A percentile compares a stretch with the other conserved stretches of the same genome.
Evolutionary conservation across 2,797 vertebrate genomes (phyloP).

Genomic region (Gobionotothen gibberifrons): DNA sequence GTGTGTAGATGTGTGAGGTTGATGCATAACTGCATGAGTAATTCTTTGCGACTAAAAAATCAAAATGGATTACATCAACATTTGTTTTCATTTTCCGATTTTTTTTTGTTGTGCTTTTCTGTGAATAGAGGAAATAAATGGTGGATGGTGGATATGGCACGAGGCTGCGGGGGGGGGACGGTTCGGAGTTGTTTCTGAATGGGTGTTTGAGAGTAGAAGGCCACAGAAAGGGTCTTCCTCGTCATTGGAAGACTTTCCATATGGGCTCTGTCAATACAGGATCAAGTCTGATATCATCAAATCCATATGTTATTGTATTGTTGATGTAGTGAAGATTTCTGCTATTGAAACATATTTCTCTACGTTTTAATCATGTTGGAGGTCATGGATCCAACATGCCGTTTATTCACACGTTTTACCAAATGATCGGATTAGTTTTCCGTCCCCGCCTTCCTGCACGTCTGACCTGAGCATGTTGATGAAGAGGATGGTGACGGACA

Average conservation of each 20-base stretch:
- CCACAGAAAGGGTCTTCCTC: slow-evolving; percentile 47
- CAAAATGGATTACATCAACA: slow-evolving; percentile 75
- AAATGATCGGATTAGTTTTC: neutral
- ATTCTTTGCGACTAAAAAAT: slow-evolving; percentile 72
- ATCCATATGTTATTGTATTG: neutral
- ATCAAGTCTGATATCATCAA: no score
- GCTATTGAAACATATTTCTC: no score
- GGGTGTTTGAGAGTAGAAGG: slow-evolving; percentile 50
- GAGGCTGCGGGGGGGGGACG: slow-evolving; percentile 48
- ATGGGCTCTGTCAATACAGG: slow-evolving; percentile 21
- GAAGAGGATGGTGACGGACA: slow-evolving; percentile 86
- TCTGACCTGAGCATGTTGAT: slow-evolving; percentile 92
- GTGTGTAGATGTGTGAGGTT: slow-evolving; percentile 46
- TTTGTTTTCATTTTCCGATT: slow-evolving; percentile 55
- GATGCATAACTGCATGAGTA: slow-evolving; percentile 64
- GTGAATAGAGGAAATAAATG: slow-evolving; percentile 34
- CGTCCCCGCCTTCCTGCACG: neutral
- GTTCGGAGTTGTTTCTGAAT: slow-evolving; percentile 64
- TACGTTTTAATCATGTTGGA: no score
- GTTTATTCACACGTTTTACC: no score
- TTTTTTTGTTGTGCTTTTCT: slow-evolving; percentile 41
- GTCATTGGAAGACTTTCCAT: slow-evolving; percentile 62
- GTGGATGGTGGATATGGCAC: slow-evolving; percentile 26
- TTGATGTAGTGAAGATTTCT: no score
- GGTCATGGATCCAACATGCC: no score